Evolutionary conservation across 2,797 vertebrate genomes (phyloP).

Genomic region (Gorsachius magnificus): DNA sequence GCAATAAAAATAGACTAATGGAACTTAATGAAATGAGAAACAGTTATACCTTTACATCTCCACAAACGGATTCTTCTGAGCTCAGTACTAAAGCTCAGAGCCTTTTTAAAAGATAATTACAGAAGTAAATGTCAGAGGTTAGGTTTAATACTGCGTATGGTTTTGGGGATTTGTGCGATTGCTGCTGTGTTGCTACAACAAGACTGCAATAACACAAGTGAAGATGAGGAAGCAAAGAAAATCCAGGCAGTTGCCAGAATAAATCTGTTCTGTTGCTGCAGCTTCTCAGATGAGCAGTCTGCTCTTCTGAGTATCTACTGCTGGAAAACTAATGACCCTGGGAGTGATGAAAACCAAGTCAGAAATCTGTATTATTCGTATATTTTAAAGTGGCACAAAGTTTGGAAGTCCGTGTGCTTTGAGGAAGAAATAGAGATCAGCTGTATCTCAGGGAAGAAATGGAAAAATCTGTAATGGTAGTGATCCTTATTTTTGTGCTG

Average conservation of each 20-base stretch:
- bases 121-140: constrained; percentile 15
- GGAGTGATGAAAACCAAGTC: not conserved
- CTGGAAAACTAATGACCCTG: not conserved
- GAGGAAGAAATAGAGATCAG: not conserved
- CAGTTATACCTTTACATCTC: not conserved
- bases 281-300: not conserved
- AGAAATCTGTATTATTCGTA: not conserved
- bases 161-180: not conserved
- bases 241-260: not conserved
- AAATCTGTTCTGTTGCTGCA: not conserved
- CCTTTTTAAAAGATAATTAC: constrained; percentile 26
- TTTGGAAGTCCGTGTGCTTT: not conserved
- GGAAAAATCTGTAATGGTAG: not conserved
- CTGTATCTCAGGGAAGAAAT: not conserved
- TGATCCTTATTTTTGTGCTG: not conserved
- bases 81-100: constrained; percentile 28
- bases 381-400: not conserved
- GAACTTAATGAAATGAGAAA: not conserved
- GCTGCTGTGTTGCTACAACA: constrained; percentile 49
- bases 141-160: not conserved
- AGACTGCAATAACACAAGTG: constrained; percentile 20
- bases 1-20: not conserved
- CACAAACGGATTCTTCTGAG: constrained; percentile 6
- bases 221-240: constrained; percentile 7
- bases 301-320: not conserved